Conservation (phyloP, 2,888 invertebrate species). For the Camptogramma bilineatum region DNA sequence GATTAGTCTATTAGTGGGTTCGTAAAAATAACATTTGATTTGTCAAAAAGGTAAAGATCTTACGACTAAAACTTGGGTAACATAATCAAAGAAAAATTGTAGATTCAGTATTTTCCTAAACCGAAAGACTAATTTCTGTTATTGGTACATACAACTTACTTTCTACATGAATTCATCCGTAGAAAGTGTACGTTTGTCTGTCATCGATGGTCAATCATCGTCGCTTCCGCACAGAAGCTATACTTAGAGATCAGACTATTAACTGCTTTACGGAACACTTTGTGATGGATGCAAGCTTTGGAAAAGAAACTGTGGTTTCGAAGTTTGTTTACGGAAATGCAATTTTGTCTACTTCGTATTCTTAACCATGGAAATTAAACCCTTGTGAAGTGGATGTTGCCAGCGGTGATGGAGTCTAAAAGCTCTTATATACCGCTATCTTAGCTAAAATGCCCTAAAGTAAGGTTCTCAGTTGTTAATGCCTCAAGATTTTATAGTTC, state of each 20-base stretch:
- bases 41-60: no score
- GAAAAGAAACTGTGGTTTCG: constrained; percentile 9
- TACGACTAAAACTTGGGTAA: no score
- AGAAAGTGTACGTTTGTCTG: constrained; percentile 40
- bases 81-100: no score
- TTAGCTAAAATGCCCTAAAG: no score
- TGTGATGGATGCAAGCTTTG: constrained; percentile 29
- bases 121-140: not conserved
- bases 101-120: not conserved
- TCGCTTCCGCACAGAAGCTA: constrained; percentile 39
- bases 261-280: constrained; percentile 32
- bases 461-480: no score
- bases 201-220: constrained; percentile 47
- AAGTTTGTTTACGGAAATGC: constrained; percentile 4
- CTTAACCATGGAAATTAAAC: no score
- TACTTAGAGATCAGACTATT: constrained; percentile 43
- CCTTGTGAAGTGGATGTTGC: no score
- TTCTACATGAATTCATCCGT: constrained; percentile 9
- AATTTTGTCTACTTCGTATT: not conserved
- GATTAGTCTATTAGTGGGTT: no score
- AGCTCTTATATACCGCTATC: no score
- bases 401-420: no score
- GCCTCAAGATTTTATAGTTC: no score
- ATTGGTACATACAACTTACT: not conserved
- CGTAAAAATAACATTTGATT: no score